Conservation (phyloP, 2,797 vertebrate genomes). For the Karalla daura region DNA sequence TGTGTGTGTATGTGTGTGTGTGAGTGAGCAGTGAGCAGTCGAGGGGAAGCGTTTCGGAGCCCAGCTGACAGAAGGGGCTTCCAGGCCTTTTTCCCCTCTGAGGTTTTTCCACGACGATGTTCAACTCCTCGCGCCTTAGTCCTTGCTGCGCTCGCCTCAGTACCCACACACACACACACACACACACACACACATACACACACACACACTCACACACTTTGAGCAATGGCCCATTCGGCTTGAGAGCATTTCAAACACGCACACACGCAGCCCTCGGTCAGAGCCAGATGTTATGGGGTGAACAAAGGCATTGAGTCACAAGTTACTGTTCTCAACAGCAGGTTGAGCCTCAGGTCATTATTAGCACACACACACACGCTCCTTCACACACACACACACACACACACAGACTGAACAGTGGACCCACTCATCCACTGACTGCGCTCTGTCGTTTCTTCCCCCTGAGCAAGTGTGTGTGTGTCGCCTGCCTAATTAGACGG, state of each 20-base stretch:
- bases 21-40: conserved; percentile 55
- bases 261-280: conserved; percentile 74
- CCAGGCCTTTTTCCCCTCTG: conserved; percentile 75
- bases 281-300: conserved; percentile 80
- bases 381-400: conserved; percentile 30
- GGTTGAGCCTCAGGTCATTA: conserved; percentile 83
- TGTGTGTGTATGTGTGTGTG: conserved; percentile 42
- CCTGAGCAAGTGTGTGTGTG: conserved; percentile 65
- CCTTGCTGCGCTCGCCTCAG: conserved; percentile 64
- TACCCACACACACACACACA: conserved; percentile 34
- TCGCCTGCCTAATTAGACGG: conserved; percentile 79
- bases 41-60: conserved; percentile 74
- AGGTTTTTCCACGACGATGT: conserved; percentile 81
- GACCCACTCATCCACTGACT: conserved; percentile 50
- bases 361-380: conserved; percentile 71
- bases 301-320: conserved; percentile 82
- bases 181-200: conserved; percentile 33
- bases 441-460: conserved; percentile 61
- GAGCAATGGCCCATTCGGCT: conserved; percentile 63
- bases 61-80: conserved; percentile 84
- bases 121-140: conserved; percentile 80
- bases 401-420: conserved; percentile 43
- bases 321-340: conserved; percentile 82
- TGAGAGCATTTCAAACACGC: conserved; percentile 63
- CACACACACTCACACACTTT: conserved; percentile 49